Evolutionary conservation across 2,888 invertebrate genomes (phyloP).

Genomic region (Exephanes ischioxanthus): DNA sequence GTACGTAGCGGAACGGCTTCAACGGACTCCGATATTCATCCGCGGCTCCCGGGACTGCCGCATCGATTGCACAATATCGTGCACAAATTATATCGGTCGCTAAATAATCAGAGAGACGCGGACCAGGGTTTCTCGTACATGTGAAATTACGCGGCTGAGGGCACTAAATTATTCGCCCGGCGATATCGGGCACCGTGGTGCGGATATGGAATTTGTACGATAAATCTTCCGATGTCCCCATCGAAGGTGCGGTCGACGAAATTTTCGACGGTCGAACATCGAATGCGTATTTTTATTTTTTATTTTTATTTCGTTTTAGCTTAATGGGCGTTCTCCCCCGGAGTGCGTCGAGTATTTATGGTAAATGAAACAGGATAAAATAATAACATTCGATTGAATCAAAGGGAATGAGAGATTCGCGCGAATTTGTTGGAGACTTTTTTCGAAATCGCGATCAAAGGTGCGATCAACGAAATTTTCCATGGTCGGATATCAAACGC

Average conservation of each 20-base stretch:
- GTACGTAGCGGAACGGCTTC: slow-evolving; percentile 73
- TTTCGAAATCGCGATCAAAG: neutral
- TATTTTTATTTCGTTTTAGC: no score
- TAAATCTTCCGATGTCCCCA: neutral
- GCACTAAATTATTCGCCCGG: neutral
- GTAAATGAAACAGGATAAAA: no score
- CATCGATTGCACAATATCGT: slow-evolving; percentile 24
- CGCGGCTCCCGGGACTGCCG: neutral
- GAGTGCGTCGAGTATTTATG: no score
- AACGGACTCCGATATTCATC: slow-evolving; percentile 28
- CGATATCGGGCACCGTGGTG: neutral
- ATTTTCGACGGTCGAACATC: neutral
- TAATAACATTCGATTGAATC: no score
- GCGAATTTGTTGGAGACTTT: neutral
- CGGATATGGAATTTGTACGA: neutral
- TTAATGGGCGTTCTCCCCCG: no score
- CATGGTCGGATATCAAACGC: neutral
- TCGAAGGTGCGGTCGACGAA: neutral
- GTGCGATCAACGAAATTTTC: neutral
- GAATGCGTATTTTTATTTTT: neutral
- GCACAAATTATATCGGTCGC: slow-evolving; percentile 35
- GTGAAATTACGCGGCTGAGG: neutral
- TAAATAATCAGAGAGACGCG: neutral
- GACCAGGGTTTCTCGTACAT: neutral
- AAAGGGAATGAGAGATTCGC: no score